Base-by-base conservation (phyloP, 2,888 invertebrate genomes). In the Morpho achilles region DNA sequence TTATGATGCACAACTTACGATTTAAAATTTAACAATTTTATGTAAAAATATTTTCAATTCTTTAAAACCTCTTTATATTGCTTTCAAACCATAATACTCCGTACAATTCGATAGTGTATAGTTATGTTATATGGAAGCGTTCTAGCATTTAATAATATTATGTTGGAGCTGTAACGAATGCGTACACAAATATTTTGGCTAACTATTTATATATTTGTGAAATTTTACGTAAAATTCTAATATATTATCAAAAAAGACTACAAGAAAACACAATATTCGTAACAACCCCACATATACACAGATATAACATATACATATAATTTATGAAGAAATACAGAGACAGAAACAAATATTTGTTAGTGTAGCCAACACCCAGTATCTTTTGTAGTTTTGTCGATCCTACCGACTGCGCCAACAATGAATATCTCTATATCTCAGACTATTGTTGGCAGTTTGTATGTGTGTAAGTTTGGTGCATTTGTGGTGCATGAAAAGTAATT, bases 61-160 rank as follows among this genome's bases (percentile, higher is more conserved):
- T 52, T 39, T 10, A 23, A 9, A 45, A 44, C 3, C 41, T 41
- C 43, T 45, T 43, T 44, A 52, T n/a, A 32, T 10, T 5, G 39
- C 8, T 39, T 52, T 51, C 43, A 23, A 7, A n/a, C 3, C 16
- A n/a, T 40, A 51, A 42, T 9, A 22, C 22, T 32, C 9, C n/a
- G 39, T 10, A 49, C 40, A 40, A 39, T 8, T 50, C 9, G 16
- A 49, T 16, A 50, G 10, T 22, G 40, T 3, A 49, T 47, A 43
- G 8, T 5, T 53, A 44, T 58, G 46, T 49, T 56, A 50, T 23
- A 32, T 10, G 40, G 48, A 62, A 62, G 62, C 60, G 32, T 47
- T 56, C 45, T 60, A 62, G 62, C 58, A 8, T 55, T 52, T 55
- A 43, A 53, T 57, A 54, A 45, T 60, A 50, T 8, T 7, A 39